Evolutionary conservation across 2,888 invertebrate species (phyloP), one percentile per base, ranked within the genome.

Genomic region (Incurvaria masculella): DNA sequence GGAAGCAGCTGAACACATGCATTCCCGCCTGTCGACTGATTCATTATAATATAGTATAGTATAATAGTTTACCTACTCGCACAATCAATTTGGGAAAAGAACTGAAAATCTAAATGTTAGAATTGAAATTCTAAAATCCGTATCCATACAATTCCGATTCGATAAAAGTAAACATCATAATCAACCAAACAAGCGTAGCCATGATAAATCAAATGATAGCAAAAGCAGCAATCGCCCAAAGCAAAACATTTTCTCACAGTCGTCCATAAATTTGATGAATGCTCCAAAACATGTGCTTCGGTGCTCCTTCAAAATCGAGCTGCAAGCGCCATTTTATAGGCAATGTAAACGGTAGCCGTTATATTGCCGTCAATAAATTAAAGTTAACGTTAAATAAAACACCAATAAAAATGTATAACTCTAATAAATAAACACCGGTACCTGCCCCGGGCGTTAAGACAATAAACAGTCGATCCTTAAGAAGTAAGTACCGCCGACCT

Each of bases 371-470:
- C 70, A 73, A 73, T 78, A 78, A 78, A 78, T 78, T 76, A 70
- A 75, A 75, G 66, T 73, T 76, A 69, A 78, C 75, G 74, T 75
- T 72, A 76, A 76, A 73, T 78, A 70, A 78, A 76, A 71, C 74
- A 68, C 66, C 67, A 74, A 76, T 78, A 78, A 78, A 78, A 78
- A 74, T 75, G 76, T 78, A 76, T 76, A 76, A 75, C 73, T 33
- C 33, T 76, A 78, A 76, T 76, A 78, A 78, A 76, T 76, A 74
- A 76, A 76, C 74, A 76, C 70, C 70, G 72, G 73, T 75, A 78
- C 76, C 78, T 76, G 75, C 76, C 76, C 78, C 75, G 75, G 66
- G 68, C 68, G 68, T 68, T 69, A 66, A 75, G 69, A 76, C 75
- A 76, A 72, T 75, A 76, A 78, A 78, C 72, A 57, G 65, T 45